These are phyloP conservation scores for Apocheima hispidaria DNA, from an alignment of 2,888 invertebrate genomes.

Conservation along the genomic window DNA sequence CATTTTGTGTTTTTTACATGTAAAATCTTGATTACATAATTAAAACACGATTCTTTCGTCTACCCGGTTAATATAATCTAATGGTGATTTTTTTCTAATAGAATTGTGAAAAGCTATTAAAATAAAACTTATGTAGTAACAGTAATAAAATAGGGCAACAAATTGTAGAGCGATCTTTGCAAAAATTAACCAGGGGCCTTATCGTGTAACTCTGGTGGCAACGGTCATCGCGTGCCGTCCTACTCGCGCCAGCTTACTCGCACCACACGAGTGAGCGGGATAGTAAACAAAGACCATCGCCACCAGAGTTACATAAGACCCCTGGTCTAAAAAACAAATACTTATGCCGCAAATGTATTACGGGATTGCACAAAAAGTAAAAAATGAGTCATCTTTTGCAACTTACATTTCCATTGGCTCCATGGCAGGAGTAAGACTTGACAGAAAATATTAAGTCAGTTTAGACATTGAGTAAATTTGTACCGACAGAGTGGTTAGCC, in stretches of 20 bases:
- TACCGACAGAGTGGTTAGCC: no score
- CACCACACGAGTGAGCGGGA: no score
- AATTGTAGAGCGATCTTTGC: neutral
- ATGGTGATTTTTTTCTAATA: neutral
- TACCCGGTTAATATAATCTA: no score
- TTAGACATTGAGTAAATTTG: neutral
- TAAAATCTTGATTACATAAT: no score
- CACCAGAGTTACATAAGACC: no score
- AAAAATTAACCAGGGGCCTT: neutral
- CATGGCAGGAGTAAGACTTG: slow-evolving; percentile 61
- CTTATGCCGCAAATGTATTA: neutral
- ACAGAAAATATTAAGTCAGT: slow-evolving; percentile 47
- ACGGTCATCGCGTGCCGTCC: no score
- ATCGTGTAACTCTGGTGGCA: no score
- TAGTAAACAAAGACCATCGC: no score
- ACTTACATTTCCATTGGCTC: slow-evolving; percentile 69
- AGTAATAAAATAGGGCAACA: neutral
- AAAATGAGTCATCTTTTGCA: neutral
- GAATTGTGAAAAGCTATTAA: neutral
- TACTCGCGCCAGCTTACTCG: no score
- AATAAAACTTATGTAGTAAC: neutral
- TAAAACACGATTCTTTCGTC: no score
- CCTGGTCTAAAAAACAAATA: neutral
- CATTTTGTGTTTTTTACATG: no score
- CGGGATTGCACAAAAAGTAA: neutral